Evolutionary conservation across 2,113 vertebrate genomes (phyloP).

Genomic region (Bujurquina vittata): DNA sequence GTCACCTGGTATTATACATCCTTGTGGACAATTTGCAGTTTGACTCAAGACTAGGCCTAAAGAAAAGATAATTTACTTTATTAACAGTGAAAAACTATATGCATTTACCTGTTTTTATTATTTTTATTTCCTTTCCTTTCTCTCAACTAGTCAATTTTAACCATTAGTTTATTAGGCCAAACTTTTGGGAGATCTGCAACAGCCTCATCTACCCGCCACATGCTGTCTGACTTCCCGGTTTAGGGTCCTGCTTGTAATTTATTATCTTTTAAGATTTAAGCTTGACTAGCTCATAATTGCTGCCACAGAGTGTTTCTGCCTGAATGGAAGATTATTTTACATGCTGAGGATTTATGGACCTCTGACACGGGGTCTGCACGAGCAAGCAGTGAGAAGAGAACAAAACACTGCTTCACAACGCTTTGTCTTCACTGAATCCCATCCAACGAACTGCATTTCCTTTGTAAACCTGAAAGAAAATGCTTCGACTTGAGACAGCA

Average conservation of each 20-base stretch:
- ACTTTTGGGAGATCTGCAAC: constrained; percentile 31
- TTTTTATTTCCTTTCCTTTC: background rate
- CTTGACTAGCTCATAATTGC: constrained; percentile 67
- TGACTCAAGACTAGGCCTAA: background rate
- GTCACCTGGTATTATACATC: background rate
- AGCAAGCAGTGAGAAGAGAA: constrained; percentile 4
- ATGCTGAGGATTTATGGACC: constrained; percentile 68
- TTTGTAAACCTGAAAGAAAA: background rate
- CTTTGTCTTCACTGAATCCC: constrained; percentile 2
- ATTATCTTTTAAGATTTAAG: constrained; percentile 70
- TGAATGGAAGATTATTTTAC: constrained; percentile 39
- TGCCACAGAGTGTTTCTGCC: constrained; percentile 34
- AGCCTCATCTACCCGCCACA: background rate
- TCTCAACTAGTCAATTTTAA: background rate
- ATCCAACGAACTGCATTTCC: background rate
- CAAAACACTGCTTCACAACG: constrained; percentile 6
- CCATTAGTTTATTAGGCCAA: background rate
- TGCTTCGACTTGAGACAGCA: background rate
- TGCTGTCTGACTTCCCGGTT: constrained; percentile 34
- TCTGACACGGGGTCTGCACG: constrained; percentile 39
- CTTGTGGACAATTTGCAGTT: background rate
- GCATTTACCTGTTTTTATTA: background rate
- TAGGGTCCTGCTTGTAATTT: constrained; percentile 64
- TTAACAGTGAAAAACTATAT: background rate
- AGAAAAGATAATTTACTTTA: background rate